Evolutionary conservation across 2,888 invertebrate species (phyloP), one percentile per base, ranked within the genome.

Genomic region (Agrilus mali): DNA sequence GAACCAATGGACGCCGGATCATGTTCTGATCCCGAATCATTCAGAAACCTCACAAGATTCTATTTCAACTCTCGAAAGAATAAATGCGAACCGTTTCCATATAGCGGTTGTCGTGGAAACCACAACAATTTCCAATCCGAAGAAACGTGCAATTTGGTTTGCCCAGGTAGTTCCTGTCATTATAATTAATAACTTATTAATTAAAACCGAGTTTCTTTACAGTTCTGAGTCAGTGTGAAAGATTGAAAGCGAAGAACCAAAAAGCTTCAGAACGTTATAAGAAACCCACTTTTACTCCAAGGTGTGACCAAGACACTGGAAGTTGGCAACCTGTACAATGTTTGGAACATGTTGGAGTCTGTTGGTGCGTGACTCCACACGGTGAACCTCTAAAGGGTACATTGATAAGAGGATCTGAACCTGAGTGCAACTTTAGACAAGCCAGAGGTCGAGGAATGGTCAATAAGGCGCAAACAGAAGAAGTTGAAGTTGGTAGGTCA

Each of bases 71-170:
- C 82, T 3, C 78, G 78, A 52, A 74, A 72, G 34, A 88, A 88
- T 60, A 78, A 80, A 51, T 92, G 90, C 60, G 76, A 84, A 47
- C 63, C 74, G 8, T 82, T 88, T 61, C 66, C 65, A 14, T 80
- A 77, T 59, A 74, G 77, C 36, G 82, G 82, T n/a, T 84, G 84
- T 57, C 81, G 81, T 36, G 82, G 84, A 35, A 88, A 86, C 58
- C 83, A 85, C 61, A 92, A 92, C 64, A 84, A 87, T 59, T 92
- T 92, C 68, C 77, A 82, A 44, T 82, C 79, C 32, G 82, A 84
- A 56, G 72, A 80, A 27, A 82, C 85, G 52, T 90, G 89, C 64
- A 80, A 81, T 50, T 71, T 77, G 12, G 84, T 87, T 1, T 89
- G 89, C 58, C 89, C 88, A 55, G 80, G 82, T 82, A 55, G 53